These are phyloP conservation scores for Bactericera cockerelli DNA, from an alignment of 1,140 invertebrate species.

Conservation along the genomic window DNA sequence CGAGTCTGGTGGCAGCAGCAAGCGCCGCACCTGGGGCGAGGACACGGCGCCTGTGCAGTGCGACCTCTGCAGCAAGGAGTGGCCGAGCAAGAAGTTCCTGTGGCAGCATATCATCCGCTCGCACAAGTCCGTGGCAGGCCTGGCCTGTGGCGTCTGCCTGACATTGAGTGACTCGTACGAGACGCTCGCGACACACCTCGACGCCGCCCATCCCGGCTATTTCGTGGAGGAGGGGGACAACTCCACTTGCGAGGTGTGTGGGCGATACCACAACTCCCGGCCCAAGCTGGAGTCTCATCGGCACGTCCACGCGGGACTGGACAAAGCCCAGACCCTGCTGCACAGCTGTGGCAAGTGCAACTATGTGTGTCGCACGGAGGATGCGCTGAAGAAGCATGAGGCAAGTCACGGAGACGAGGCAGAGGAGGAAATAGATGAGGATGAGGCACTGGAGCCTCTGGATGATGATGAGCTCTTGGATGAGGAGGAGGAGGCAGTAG, in stretches of 20 bases:
- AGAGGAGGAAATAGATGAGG: constrained; percentile 9
- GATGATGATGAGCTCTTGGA: not conserved
- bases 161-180: constrained; percentile 37
- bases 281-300: constrained; percentile 39
- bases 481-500: not conserved
- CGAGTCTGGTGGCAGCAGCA: not conserved
- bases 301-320: constrained; percentile 36
- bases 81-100: constrained; percentile 42
- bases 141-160: constrained; percentile 42
- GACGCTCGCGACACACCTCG: constrained; percentile 36
- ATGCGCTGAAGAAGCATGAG: constrained; percentile 12
- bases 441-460: not conserved
- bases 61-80: constrained; percentile 41
- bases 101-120: constrained; percentile 46
- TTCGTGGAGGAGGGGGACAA: constrained; percentile 38
- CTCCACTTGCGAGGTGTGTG: constrained; percentile 42
- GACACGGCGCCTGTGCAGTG: constrained; percentile 26
- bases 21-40: constrained; percentile 1
- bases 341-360: constrained; percentile 14
- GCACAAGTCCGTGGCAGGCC: constrained; percentile 38
- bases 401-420: not conserved
- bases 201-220: constrained; percentile 33
- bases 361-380: constrained; percentile 9
- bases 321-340: not conserved
- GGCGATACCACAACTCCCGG: constrained; percentile 41